These are phyloP conservation scores for Orcinus orca DNA, from an alignment of 2,113 vertebrate species.

Conservation along the genomic window DNA sequence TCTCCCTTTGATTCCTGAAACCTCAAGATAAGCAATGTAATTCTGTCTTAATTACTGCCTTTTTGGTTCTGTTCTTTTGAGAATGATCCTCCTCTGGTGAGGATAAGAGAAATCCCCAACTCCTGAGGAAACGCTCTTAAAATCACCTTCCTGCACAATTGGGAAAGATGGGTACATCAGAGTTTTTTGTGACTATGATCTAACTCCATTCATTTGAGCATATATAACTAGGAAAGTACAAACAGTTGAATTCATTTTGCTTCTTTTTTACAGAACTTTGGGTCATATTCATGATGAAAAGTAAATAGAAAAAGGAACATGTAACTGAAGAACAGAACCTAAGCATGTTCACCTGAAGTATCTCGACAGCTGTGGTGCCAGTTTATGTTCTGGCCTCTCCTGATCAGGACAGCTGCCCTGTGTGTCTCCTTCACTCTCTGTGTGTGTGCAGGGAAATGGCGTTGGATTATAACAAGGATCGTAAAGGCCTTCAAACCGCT, in stretches of 20 bases:
- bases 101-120: not conserved
- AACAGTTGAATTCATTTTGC: not conserved
- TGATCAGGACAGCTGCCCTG: not conserved
- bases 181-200: not conserved
- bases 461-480: not conserved
- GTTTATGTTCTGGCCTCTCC: not conserved
- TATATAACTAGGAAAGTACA: not conserved
- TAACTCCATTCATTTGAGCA: not conserved
- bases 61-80: not conserved
- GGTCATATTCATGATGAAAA: not conserved
- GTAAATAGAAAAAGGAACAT: not conserved
- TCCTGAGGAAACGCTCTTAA: not conserved
- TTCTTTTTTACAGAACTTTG: not conserved
- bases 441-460: not conserved
- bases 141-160: not conserved
- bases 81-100: not conserved
- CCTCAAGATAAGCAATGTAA: not conserved
- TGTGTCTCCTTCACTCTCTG: not conserved
- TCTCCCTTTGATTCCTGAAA: not conserved
- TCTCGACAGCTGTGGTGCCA: not conserved
- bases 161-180: not conserved
- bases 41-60: not conserved
- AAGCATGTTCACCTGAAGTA: not conserved
- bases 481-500: not conserved
- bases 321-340: not conserved